Evolutionary conservation across 2,797 vertebrate species (phyloP).

Genomic region (Coregonus ussuriensis): DNA sequence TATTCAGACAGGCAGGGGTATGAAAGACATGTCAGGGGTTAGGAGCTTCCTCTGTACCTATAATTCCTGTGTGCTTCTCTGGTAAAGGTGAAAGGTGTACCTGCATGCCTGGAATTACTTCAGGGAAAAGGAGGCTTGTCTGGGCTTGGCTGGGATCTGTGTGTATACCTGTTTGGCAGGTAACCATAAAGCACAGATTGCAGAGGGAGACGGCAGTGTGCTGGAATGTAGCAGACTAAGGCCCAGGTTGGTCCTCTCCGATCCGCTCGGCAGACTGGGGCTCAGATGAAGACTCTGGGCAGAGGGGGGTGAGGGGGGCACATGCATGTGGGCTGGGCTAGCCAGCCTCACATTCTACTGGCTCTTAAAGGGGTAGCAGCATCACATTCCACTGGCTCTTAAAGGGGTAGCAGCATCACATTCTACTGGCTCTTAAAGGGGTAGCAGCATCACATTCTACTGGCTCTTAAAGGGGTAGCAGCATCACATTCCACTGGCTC

Average conservation of each 20-base stretch:
- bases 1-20: constrained; percentile 44
- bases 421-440: no score
- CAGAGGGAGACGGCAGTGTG: neutral
- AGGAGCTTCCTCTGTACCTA: constrained; percentile 17
- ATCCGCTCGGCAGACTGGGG: neutral
- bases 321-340: neutral
- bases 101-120: constrained; percentile 67
- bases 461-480: no score
- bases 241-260: neutral
- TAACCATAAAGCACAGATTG: constrained; percentile 25
- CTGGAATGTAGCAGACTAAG: neutral
- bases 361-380: no score
- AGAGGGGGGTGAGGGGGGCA: neutral
- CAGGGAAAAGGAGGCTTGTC: constrained; percentile 69
- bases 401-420: no score
- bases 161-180: constrained; percentile 58
- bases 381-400: no score
- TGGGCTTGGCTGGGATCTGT: constrained; percentile 71
- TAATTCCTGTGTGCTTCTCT: constrained; percentile 45
- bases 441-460: no score
- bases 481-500: no score
- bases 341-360: no score
- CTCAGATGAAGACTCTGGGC: neutral
- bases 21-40: constrained; percentile 50
- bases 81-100: constrained; percentile 66